phyloP scores from a whole-genome alignment of 1,140 invertebrate genomes.

The Lucilia sericata region DNA sequence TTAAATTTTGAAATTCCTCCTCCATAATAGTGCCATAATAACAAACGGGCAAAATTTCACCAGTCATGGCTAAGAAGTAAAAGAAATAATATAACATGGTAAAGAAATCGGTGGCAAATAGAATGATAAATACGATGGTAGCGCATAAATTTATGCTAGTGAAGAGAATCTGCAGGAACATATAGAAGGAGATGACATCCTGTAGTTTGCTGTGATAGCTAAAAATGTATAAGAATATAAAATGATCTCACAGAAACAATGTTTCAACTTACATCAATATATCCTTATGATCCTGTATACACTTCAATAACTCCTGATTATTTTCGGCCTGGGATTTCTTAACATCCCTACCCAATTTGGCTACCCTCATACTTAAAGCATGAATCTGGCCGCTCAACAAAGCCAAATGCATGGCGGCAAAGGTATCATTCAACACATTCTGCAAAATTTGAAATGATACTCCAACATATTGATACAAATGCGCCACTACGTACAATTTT shows the following conservation, averaged over 20 bases:
- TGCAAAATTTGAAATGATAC: slow-evolving; percentile 38
- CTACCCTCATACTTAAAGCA: slow-evolving; percentile 29
- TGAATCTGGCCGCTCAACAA: slow-evolving; percentile 34
- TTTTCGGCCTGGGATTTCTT: not conserved
- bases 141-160: slow-evolving; percentile 26
- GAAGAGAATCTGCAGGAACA: slow-evolving; percentile 37
- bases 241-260: not conserved
- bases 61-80: not conserved
- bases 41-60: slow-evolving; percentile 42
- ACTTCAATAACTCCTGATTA: slow-evolving; percentile 30
- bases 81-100: slow-evolving; percentile 16
- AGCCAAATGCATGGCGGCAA: slow-evolving; percentile 11
- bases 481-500: not conserved
- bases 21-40: slow-evolving; percentile 42
- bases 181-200: slow-evolving; percentile 49
- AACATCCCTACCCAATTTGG: not conserved
- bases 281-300: slow-evolving; percentile 40
- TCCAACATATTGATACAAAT: slow-evolving; percentile 45
- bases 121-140: slow-evolving; percentile 33
- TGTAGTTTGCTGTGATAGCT: slow-evolving; percentile 50
- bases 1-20: slow-evolving; percentile 35
- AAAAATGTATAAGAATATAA: not conserved
- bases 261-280: slow-evolving; percentile 37
- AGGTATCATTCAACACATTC: slow-evolving; percentile 43
- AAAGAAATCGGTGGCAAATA: slow-evolving; percentile 31